Conservation (phyloP, 2,797 vertebrate species). For the Chromis chromis region DNA sequence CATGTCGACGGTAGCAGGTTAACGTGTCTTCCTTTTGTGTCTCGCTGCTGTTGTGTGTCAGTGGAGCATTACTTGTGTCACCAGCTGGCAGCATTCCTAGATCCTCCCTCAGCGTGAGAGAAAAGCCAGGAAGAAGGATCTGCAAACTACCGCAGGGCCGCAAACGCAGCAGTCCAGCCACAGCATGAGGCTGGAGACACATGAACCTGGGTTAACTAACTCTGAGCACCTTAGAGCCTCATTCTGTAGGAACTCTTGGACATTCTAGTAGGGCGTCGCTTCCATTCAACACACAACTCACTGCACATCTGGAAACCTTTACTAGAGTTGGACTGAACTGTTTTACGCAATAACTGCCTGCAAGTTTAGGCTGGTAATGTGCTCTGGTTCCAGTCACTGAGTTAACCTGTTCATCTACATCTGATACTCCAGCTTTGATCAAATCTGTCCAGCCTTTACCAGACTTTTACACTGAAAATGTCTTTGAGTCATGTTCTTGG, state of each 20-base stretch:
- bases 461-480: neutral
- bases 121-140: slow-evolving; percentile 26
- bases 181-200: neutral
- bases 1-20: slow-evolving; percentile 66
- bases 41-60: slow-evolving; percentile 63
- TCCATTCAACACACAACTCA: slow-evolving; percentile 14
- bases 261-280: neutral
- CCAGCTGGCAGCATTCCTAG: slow-evolving; percentile 78
- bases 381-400: slow-evolving; percentile 9
- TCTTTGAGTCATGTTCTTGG: neutral
- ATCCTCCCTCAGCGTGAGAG: slow-evolving; percentile 75
- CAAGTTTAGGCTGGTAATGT: slow-evolving; percentile 62
- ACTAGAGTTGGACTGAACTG: slow-evolving; percentile 57
- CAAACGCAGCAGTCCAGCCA: no score
- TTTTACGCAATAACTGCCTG: slow-evolving; percentile 67
- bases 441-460: neutral
- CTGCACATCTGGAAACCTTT: slow-evolving; percentile 83
- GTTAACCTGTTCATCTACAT: no score
- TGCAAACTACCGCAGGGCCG: neutral
- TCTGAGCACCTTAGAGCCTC: no score
- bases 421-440: neutral
- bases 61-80: slow-evolving; percentile 72
- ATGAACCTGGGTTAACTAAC: no score
- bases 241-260: neutral
- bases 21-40: slow-evolving; percentile 61